Evolutionary conservation across 1,140 invertebrate species (phyloP), one percentile per base, ranked within the genome.

Genomic region (Chironomus tepperi): DNA sequence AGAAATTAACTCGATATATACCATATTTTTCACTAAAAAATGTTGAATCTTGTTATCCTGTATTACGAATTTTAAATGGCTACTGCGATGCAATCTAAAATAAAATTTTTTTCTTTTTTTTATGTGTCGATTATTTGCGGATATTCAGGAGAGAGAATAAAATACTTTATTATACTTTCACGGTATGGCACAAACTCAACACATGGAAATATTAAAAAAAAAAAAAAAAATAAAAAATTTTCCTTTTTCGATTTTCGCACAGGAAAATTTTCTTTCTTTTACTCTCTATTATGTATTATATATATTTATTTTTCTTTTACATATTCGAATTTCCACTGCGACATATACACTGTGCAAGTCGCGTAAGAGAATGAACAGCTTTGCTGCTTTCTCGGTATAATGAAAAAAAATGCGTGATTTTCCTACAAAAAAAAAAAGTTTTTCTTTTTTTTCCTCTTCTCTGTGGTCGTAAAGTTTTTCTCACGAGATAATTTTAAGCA

Each of bases 181-280:
- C 16, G 19, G 18, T 70, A 18, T 34, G 24, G 24, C 24, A 34
- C 24, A 34, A 70, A 57, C 47, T 57, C 65, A 70, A 70, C 65
- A 70, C 65, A 70, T 21, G 19, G 19, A 21, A 70, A 70, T 19
- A 57, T 57, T 57, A 7, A 57, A 57, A 57, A 6, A 18, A 70
- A 70, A 70, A 70, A 18, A 70, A 70, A 70, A 70, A 70, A n/a
- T n/a, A n/a, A n/a, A n/a, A n/a, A n/a, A n/a, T n/a, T n/a, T 10
- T 70, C 65, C 19, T 70, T 19, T 18, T 21, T 70, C 16, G 65
- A 70, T 18, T 18, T 70, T 18, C 16, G 18, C 16, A 70, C 19
- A 70, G 18, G 65, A 70, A 70, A 70, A 70, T 0, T 18, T 18
- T 18, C 19, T 70, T 70, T 67, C 16, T 67, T 70, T 70, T 70